These are phyloP conservation scores for Acanthacorydalis orientalis DNA, from an alignment of 2,888 invertebrate species.

Conservation along the genomic window DNA sequence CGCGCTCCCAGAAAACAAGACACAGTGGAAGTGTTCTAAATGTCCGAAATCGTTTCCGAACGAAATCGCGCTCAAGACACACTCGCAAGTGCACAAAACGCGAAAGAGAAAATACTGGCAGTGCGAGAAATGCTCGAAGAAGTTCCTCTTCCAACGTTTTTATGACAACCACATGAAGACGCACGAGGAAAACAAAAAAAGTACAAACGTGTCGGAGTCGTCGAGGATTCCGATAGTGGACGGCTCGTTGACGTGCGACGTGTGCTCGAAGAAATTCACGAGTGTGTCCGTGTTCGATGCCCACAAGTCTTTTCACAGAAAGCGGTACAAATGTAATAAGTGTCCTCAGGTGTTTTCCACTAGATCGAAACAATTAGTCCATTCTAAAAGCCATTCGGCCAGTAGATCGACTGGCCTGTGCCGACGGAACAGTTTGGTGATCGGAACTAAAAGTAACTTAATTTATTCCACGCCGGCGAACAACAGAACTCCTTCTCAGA, in stretches of 20 bases:
- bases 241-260: background rate
- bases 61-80: slow-evolving; percentile 21
- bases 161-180: background rate
- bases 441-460: too few relatives aligned
- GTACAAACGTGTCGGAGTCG: background rate
- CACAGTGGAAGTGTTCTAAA: slow-evolving; percentile 19
- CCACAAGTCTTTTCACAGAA: background rate
- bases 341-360: background rate
- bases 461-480: background rate
- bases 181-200: background rate
- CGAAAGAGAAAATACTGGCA: slow-evolving; percentile 8
- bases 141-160: background rate
- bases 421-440: too few relatives aligned
- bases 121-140: slow-evolving; percentile 2
- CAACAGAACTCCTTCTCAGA: background rate
- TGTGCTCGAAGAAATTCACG: background rate
- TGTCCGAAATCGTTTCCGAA: slow-evolving; percentile 24
- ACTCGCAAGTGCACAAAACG: slow-evolving; percentile 20
- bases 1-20: slow-evolving; percentile 7
- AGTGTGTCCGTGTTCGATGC: background rate
- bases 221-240: background rate
- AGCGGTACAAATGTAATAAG: background rate
- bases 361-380: too few relatives aligned
- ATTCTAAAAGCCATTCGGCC: too few relatives aligned
- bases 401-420: too few relatives aligned